Conservation (phyloP, 1,140 invertebrate species). For the Augochlora pura region DNA sequence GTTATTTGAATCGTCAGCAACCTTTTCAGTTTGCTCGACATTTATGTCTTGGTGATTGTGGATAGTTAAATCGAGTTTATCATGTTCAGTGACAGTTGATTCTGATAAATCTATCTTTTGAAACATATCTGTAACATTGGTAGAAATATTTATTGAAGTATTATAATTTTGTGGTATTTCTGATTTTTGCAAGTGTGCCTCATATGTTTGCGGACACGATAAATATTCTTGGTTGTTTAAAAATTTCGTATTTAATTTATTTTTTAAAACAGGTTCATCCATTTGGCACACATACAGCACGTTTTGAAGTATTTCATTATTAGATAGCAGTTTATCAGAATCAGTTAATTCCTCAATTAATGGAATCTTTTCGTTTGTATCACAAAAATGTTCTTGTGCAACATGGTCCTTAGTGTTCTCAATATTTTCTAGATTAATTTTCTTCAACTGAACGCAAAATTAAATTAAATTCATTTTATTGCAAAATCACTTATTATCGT, state of each 20-base stretch:
- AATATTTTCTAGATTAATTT: constrained; percentile 67
- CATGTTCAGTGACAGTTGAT: constrained; percentile 1
- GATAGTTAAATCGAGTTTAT: constrained; percentile 15
- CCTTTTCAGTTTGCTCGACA: constrained; percentile 9
- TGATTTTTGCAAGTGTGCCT: constrained; percentile 16
- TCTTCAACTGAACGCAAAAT: constrained; percentile 56
- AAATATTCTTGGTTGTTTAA: not conserved
- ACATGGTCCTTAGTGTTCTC: constrained; percentile 58
- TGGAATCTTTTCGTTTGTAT: constrained; percentile 59
- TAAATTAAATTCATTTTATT: not conserved
- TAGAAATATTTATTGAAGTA: constrained; percentile 1
- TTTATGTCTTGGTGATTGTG: constrained; percentile 1
- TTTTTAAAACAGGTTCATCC: constrained; percentile 37
- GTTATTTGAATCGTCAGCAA: not conserved
- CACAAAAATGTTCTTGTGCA: constrained; percentile 58
- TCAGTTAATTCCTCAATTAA: constrained; percentile 28
- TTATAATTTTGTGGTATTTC: constrained; percentile 17
- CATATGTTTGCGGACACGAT: not conserved
- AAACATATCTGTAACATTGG: constrained; percentile 37
- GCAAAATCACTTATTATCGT: constrained; percentile 13
- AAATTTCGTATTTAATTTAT: constrained; percentile 2
- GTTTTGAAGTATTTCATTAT: constrained; percentile 35
- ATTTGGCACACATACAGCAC: constrained; percentile 27
- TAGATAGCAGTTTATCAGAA: constrained; percentile 23
- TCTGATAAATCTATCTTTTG: constrained; percentile 41